Conservation (phyloP, 2,797 vertebrate genomes). For the Anolis apletophallus region DNA sequence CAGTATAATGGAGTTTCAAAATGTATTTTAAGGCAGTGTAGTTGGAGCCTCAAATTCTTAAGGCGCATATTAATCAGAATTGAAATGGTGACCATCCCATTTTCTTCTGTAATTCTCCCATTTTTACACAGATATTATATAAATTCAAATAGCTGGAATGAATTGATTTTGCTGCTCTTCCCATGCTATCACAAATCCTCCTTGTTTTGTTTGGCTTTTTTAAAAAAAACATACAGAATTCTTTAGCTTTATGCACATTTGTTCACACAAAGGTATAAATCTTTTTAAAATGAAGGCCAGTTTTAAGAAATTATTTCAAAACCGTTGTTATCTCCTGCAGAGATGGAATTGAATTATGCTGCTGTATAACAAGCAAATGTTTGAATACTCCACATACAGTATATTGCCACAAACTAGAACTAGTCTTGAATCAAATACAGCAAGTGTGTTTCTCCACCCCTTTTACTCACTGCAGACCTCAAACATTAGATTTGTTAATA, state of each 20-base stretch:
- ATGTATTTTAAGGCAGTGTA: no score
- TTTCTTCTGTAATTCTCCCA: background rate
- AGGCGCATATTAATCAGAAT: background rate
- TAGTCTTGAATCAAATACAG: background rate
- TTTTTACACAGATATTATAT: background rate
- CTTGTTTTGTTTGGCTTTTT: background rate
- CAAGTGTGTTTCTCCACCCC: background rate
- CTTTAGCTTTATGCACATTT: no score
- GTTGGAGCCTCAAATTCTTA: background rate
- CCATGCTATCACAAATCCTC: background rate
- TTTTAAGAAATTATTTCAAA: background rate
- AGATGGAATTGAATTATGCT: background rate
- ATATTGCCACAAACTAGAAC: no score
- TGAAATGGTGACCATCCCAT: background rate
- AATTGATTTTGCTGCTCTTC: background rate
- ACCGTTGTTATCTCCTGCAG: background rate
- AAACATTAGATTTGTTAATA: background rate
- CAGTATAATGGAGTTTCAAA: no score
- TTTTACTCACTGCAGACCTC: background rate
- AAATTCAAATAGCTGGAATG: background rate
- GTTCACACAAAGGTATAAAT: no score
- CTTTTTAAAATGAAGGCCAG: background rate
- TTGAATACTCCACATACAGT: background rate
- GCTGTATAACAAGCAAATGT: background rate
- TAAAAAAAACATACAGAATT: background rate